Evolutionary conservation across 2,888 invertebrate species (phyloP), one percentile per base, ranked within the genome.

Genomic region (Laspeyria flexula): DNA sequence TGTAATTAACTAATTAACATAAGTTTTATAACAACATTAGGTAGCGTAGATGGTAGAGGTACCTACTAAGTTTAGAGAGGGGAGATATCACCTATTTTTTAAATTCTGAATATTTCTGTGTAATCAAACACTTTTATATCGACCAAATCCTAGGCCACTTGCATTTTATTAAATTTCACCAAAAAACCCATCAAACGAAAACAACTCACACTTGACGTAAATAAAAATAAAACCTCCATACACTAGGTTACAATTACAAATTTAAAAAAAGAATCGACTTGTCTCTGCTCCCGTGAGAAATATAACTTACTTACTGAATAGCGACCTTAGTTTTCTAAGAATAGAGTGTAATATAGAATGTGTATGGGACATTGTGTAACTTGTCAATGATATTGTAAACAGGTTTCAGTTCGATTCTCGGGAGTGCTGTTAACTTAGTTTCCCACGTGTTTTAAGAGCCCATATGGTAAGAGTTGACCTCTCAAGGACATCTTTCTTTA

Each of bases 171-270:
- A 25, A 25, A 25, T 21, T 11, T 7, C 18, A 35, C 21, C 37
- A 37, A 37, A n/a, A n/a, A 35, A 31, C 29, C 34, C 12, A 4
- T 15, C 1, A 29, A 23, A 23, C n/a, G n/a, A 21, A 2, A 31
- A 38, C 12, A n/a, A 0, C 31, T 61, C 55, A 15, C 37, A 33
- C 52, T 64, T 61, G 42, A 40, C 49, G 18, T 23, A 16, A 56
- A 52, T 33, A 44, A 37, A 49, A 41, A 38, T 43, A 43, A 43
- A 45, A 46, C 18, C 30, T 30, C 35, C 25, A 56, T 43, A 44
- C 46, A 58, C 55, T 67, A 43, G 58, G 67, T 65, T 66, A 66
- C 60, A 60, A 66, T 60, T 51, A 64, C 58, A 55, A 51, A 38
- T 25, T 25, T 49, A 39, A 51, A 55, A 61, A 55, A 47, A 55